Base-by-base conservation (phyloP, 2,113 vertebrate species). In the Brachypodius melanocephalos region DNA sequence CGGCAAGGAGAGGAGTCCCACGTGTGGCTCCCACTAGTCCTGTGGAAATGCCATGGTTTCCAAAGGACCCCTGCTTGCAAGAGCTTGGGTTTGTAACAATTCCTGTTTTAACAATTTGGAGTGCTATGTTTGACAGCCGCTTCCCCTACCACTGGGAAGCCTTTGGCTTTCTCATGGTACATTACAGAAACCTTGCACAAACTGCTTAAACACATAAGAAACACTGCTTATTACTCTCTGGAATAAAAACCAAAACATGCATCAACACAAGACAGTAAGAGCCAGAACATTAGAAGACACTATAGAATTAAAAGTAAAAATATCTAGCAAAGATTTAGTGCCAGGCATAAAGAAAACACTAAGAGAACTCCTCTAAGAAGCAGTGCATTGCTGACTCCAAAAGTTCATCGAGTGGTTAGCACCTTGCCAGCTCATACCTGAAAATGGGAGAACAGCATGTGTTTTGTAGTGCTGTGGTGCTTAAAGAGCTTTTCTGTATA, bases 351-450 rank as follows among this genome's bases (percentile, higher is more conserved):
- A 90, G 79, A 61, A 89, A 92, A 75, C 26, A 17, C 36, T 22
- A 43, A 28, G 62, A 45, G 77, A 86, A 38, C 29, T 79, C 46
- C 24, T n/a, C 24, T n/a, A 26, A 5, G 57, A 88, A 88, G 46
- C 3, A 1, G 24, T 90, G 52, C 36, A 68, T 80, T 80, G 17
- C 42, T 69, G 88, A 59, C 29, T 85, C 16, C 34, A 49, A 9
- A 61, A 61, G 54, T 32, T 97, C 49, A 42, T 24, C 32, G 49
- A 42, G n/a, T 8, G 0, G 26, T 85, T 93, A 90, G 16, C 42
- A 49, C 59, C 58, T 80, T 91, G 85, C 49, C 74, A 83, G 82
- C 29, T 85, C 67, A 24, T 68, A 91, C 82, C 78, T 93, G 82
- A 83, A 93, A 52, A 77, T 52, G 14, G 31, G 34, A 95, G 48